Evolutionary conservation across 1,140 invertebrate genomes (phyloP), one percentile per base, ranked within the genome.

Genomic region (Augochlora pura): DNA sequence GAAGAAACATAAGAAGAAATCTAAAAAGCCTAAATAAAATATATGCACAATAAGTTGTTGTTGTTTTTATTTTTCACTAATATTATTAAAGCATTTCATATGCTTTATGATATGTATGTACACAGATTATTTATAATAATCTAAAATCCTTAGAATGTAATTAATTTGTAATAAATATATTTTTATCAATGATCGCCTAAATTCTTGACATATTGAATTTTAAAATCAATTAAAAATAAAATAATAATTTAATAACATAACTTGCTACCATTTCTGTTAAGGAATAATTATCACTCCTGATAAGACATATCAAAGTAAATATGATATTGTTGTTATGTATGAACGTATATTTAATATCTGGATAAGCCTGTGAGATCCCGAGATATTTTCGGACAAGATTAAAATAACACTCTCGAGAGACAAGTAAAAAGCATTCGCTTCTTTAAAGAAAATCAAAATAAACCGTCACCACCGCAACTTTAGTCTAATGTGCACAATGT

Each of bases 1-100:
- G 57, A 83, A 83, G 46, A 87, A 82, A 60, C 72, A 77, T 63
- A 87, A 62, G 18, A 76, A 69, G 14, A 85, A 80, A 25, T 27
- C 12, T 6, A 83, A 83, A 46, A 84, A 27, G 18, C 1, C 60
- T 16, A 64, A 71, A 23, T 71, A 54, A 10, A 64, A 64, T 27
- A 52, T 32, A 39, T n/a, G 25, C n/a, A 66, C 21, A 25, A 65
- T 4, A 60, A 54, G 49, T 70, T 65, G 32, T 27, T 9, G 18
- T 66, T 21, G 32, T 32, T 32, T 32, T n/a, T 25, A 25, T 14
- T 18, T 7, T 21, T 52, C 18, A 52, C 18, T 52, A 14, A 18
- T 10, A 16, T 27, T 39, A 66, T 27, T 54, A 42, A 66, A 18
- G 12, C 42, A 66, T 57, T 65, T 6, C 32, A 10, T 57, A 64